Conservation (phyloP, 2,113 vertebrate species). For the Chionomys nivalis region DNA sequence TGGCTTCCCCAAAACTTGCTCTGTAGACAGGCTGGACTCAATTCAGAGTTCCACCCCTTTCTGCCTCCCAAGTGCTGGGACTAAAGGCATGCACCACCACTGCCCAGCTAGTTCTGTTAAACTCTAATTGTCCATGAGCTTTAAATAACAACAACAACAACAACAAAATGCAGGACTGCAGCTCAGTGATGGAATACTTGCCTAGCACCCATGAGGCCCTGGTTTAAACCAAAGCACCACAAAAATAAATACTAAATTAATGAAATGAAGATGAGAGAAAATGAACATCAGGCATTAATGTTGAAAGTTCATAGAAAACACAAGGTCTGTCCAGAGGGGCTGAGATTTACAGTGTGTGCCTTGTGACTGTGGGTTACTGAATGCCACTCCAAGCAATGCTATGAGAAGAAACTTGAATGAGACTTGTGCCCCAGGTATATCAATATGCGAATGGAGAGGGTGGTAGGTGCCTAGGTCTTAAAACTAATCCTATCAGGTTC, state of each 20-base stretch:
- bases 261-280: too few relatives aligned
- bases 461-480: neutral
- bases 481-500: neutral
- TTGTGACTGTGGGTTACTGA: neutral
- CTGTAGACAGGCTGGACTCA: too few relatives aligned
- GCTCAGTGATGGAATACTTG: neutral
- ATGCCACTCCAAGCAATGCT: neutral
- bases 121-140: neutral
- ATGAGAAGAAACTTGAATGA: neutral
- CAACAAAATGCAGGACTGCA: neutral
- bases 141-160: neutral
- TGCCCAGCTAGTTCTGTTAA: neutral
- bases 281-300: neutral
- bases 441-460: neutral
- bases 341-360: neutral
- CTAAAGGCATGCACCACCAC: neutral
- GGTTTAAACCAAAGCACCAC: neutral
- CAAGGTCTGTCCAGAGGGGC: neutral
- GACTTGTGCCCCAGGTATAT: neutral
- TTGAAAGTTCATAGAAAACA: neutral
- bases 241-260: neutral
- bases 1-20: neutral
- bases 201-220: neutral
- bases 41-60: neutral
- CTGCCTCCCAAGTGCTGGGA: neutral